Base-by-base conservation (phyloP, 1,140 invertebrate species). In the Cydia amplana region DNA sequence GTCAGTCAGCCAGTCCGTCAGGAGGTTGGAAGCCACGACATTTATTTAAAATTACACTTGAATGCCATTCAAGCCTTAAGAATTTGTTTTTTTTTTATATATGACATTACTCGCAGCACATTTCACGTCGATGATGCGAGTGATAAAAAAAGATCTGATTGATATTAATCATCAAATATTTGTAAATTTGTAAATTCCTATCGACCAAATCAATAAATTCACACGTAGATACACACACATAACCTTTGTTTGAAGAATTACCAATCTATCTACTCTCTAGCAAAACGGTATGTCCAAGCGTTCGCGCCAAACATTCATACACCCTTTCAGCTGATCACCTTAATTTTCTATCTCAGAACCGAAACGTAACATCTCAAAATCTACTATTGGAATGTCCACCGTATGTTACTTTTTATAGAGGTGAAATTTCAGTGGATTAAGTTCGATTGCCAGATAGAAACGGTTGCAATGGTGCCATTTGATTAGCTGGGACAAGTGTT, bases 401-500 rank as follows among this genome's bases (percentile, higher is more conserved):
- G 1, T n/a, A 51, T n/a, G 49, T 18, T 16, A 51, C 7, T 14
- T 14, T 40, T 46, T 10, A 46, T 16, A 51, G 5, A 18, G n/a
- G 0, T 51, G n/a, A 51, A 51, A 18, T 51, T 51, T 51, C 16
- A 49, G 46, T 16, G 49, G 49, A 18, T 49, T 14, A 49, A 49
- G 46, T 49, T 49, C 4, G 5, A 51, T 18, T 51, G 49, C 18
- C n/a, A n/a, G 49, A 18, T 12, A 51, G 49, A 51, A 18, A 51
- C 49, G 49, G 16, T n/a, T 18, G 49, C 16, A 51, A 51, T 51
- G 49, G 49, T 51, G 49, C 4, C 49, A 51, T 51, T 51, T 51
- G 49, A 51, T 51, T 51, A 51, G 49, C 49, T 51, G 18, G 49
- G 49, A 51, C 49, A 51, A 51, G 49, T 51, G 49, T 51, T 51